These are phyloP conservation scores for Hydrophis major DNA, from an alignment of 2,797 vertebrate genomes.

Conservation along the genomic window DNA sequence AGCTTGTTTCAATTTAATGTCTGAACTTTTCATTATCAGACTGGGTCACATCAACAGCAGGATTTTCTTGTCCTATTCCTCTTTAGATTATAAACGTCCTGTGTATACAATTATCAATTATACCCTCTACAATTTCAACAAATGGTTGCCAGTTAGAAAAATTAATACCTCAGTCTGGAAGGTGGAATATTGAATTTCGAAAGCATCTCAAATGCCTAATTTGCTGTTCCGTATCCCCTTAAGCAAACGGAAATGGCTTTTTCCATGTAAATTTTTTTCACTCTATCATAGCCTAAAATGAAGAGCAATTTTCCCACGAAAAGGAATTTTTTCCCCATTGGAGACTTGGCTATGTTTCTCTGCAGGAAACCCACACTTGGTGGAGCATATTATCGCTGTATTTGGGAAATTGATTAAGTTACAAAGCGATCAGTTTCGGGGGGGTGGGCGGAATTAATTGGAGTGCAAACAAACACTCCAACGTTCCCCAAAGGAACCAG, in stretches of 20 bases:
- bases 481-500: neutral
- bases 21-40: no score
- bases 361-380: neutral
- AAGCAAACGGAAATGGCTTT: neutral
- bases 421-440: slow-evolving; percentile 18
- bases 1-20: no score
- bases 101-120: no score
- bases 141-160: neutral
- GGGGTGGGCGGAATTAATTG: slow-evolving; percentile 3
- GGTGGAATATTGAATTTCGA: neutral
- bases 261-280: neutral
- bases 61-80: no score
- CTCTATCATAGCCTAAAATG: neutral
- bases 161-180: neutral
- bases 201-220: neutral
- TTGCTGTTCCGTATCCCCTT: neutral
- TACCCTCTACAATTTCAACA: neutral
- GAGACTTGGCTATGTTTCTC: neutral
- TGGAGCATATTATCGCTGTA: neutral
- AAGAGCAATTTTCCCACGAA: neutral
- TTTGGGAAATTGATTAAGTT: neutral
- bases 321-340: neutral
- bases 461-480: slow-evolving; percentile 21
- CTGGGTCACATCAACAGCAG: no score
- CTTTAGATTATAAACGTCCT: no score